Evolutionary conservation across 1,140 invertebrate species (phyloP), one percentile per base, ranked within the genome.

Genomic region (Lysiphlebus fabarum): DNA sequence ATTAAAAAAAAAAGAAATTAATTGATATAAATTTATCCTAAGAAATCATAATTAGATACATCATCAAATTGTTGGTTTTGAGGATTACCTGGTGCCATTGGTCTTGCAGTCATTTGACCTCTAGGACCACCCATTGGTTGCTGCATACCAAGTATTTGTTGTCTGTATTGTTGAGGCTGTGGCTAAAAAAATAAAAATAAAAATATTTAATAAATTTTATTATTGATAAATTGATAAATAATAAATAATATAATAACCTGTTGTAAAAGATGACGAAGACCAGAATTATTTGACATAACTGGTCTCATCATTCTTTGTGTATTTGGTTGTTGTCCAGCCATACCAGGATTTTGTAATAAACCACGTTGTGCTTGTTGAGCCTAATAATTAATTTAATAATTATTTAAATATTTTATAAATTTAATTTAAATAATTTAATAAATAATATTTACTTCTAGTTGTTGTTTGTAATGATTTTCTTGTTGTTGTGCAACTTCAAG

Each of bases 401-500:
- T n/a, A n/a, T n/a, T 38, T 6, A 42, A 55, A 26, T 36, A 48
- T 14, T 12, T 48, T 11, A n/a, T 7, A 34, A 42, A 9, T 40
- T 40, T 40, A 40, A 40, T 6, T 9, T 40, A 6, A 40, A 6
- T 40, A 6, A 9, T 40, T 40, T 40, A 40, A 40, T n/a, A n/a
- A 8, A 44, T 44, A 44, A 6, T 44, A 44, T 7, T 44, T 67
- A 85, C 87, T 80, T 89, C 87, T 9, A 89, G 68, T 65, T 88
- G 86, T 65, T 88, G 85, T 69, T 88, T 87, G 63, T 86, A 90
- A 62, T 90, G 88, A 77, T 85, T 82, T 69, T 91, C 89, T 68
- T 90, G 87, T 66, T 89, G 87, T 65, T 92, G 89, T 0, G 88
- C 88, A 12, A 86, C 84, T 71, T 90, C 88, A 49, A 92, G 76